Conservation (phyloP, 2,888 invertebrate species). For the Drosophila mettleri region DNA sequence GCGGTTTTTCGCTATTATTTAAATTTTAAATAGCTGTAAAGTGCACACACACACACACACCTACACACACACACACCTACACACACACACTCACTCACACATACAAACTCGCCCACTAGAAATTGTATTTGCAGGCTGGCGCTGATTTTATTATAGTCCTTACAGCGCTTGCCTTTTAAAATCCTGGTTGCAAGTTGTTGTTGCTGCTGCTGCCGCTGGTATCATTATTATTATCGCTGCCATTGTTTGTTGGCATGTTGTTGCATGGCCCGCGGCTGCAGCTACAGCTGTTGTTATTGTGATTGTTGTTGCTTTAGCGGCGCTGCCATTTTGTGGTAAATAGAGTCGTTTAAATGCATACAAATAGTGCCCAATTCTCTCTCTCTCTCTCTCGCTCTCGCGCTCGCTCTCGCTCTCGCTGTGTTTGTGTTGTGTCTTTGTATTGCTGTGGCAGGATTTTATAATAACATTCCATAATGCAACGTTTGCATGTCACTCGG, state of each 20-base stretch:
- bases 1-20: slow-evolving; percentile 79
- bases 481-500: slow-evolving; percentile 77
- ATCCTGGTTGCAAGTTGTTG: slow-evolving; percentile 30
- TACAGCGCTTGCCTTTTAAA: slow-evolving; percentile 67
- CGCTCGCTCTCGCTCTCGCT: background rate
- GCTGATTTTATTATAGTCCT: slow-evolving; percentile 61
- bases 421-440: slow-evolving; percentile 9
- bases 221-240: slow-evolving; percentile 73
- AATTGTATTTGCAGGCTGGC: slow-evolving; percentile 36
- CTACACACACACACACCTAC: slow-evolving; percentile 9
- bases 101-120: slow-evolving; percentile 60
- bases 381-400: background rate
- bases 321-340: slow-evolving; percentile 78
- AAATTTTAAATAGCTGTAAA: slow-evolving; percentile 80
- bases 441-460: slow-evolving; percentile 62
- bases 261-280: slow-evolving; percentile 46
- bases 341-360: slow-evolving; percentile 82
- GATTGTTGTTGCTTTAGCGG: slow-evolving; percentile 37
- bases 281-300: slow-evolving; percentile 31
- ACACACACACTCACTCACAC: slow-evolving; percentile 20
- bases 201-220: slow-evolving; percentile 35
- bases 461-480: slow-evolving; percentile 79
- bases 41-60: slow-evolving; percentile 47
- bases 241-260: slow-evolving; percentile 72
- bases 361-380: slow-evolving; percentile 56